Evolutionary conservation across 2,113 vertebrate genomes (phyloP).

Genomic region (Monopterus albus): DNA sequence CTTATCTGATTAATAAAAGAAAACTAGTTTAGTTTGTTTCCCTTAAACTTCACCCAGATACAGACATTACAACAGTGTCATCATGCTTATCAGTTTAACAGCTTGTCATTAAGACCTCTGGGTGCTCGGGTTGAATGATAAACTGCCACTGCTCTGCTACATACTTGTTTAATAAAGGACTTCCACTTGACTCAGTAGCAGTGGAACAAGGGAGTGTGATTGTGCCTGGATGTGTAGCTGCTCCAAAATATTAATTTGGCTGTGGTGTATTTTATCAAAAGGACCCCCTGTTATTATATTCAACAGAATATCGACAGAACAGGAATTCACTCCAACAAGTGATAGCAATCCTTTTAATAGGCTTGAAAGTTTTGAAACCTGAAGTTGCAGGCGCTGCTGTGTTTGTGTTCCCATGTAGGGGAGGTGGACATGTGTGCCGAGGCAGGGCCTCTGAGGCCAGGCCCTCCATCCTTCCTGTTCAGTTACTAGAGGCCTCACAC

Average conservation of each 20-base stretch:
- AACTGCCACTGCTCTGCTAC: conserved; percentile 31
- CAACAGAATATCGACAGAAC: conserved; percentile 26
- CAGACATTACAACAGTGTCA: conserved; percentile 11
- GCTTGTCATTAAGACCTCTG: conserved; percentile 55
- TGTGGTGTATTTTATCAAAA: conserved; percentile 16
- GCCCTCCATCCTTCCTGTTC: conserved; percentile 79
- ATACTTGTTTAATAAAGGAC: conserved; percentile 61
- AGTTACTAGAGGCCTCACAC: conserved; percentile 71
- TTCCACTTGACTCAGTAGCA: conserved; percentile 58
- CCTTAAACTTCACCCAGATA: conserved; percentile 16
- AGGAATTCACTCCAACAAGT: conserved; percentile 26
- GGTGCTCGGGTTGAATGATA: conserved; percentile 49
- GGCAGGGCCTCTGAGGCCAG: conserved; percentile 56
- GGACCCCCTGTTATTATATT: conserved; percentile 29
- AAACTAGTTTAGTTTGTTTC: too few relatives aligned
- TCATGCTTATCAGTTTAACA: conserved; percentile 59
- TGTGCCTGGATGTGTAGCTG: conserved; percentile 51
- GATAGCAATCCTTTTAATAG: conserved; percentile 47
- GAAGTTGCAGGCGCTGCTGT: conserved; percentile 48
- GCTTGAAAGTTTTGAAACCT: conserved; percentile 49
- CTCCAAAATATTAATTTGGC: conserved; percentile 22
- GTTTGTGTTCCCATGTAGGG: conserved; percentile 60
- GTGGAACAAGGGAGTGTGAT: conserved; percentile 41
- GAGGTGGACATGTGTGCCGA: conserved; percentile 80
- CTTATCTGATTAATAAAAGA: too few relatives aligned